phyloP scores from a whole-genome alignment of 2,113 vertebrate species.

The Nothoprocta perdicaria region DNA sequence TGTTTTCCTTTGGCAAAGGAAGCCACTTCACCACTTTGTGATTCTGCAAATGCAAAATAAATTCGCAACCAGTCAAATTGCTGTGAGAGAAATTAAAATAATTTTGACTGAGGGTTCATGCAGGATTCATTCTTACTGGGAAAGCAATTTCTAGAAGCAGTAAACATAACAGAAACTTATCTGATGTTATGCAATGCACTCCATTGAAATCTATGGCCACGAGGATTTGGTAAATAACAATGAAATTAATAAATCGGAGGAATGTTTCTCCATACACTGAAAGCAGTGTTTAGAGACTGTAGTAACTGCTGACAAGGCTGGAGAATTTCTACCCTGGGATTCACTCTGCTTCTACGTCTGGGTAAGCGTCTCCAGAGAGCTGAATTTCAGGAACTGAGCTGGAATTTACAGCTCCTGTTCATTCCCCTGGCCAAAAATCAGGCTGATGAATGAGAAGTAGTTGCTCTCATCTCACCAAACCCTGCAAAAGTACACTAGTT shows the following conservation, averaged over 20 bases:
- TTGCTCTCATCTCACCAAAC: background rate
- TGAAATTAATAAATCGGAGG: background rate
- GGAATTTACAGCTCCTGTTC: background rate
- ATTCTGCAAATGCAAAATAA: background rate
- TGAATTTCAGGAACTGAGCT: background rate
- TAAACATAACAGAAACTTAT: background rate
- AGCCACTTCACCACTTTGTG: background rate
- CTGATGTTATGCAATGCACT: background rate
- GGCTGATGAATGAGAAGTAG: background rate
- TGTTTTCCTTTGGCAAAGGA: background rate
- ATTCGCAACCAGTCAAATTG: background rate
- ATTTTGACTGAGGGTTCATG: background rate
- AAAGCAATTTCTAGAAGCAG: background rate
- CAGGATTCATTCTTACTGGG: background rate
- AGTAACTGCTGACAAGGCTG: background rate
- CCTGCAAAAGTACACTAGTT: background rate
- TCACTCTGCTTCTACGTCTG: background rate
- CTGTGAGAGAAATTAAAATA: background rate
- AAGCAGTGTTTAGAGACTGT: background rate
- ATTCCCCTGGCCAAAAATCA: background rate
- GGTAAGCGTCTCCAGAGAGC: background rate
- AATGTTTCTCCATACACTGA: background rate
- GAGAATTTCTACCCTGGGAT: accelerated
- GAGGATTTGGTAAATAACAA: background rate
- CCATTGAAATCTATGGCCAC: background rate